Conservation (phyloP, 2,888 invertebrate species). For the Hydriomena furcata region DNA sequence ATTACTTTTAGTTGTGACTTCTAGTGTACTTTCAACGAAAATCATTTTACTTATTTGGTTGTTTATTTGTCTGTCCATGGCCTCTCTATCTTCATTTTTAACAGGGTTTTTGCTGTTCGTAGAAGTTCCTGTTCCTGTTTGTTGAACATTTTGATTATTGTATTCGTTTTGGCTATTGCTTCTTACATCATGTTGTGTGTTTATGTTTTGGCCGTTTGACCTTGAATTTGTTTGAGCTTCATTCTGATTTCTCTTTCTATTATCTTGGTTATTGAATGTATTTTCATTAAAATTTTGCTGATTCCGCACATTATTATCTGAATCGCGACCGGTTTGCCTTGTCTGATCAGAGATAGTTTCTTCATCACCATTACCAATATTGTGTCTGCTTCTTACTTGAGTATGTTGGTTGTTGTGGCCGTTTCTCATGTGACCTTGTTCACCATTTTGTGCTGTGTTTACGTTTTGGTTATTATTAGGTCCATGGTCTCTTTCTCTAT, state of each 20-base stretch:
- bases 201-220: background rate
- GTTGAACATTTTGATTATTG: slow-evolving; percentile 2
- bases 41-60: slow-evolving; percentile 17
- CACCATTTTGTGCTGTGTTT: background rate
- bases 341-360: background rate
- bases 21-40: slow-evolving; percentile 12
- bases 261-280: background rate
- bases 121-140: background rate
- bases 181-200: background rate
- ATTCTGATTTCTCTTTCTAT: background rate
- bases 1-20: slow-evolving; percentile 3
- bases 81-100: slow-evolving; percentile 6
- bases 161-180: slow-evolving; percentile 1
- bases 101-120: background rate
- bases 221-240: slow-evolving; percentile 4
- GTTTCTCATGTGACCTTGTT: background rate
- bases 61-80: slow-evolving; percentile 10
- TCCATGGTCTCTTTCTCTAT: background rate
- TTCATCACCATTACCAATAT: background rate
- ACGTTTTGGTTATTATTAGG: background rate
- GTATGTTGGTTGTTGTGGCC: background rate
- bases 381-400: background rate
- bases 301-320: background rate
- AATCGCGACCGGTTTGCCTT: background rate
- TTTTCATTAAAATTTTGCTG: background rate